phyloP scores from a whole-genome alignment of 1,140 invertebrate species.

The Dinoponera quadriceps region DNA sequence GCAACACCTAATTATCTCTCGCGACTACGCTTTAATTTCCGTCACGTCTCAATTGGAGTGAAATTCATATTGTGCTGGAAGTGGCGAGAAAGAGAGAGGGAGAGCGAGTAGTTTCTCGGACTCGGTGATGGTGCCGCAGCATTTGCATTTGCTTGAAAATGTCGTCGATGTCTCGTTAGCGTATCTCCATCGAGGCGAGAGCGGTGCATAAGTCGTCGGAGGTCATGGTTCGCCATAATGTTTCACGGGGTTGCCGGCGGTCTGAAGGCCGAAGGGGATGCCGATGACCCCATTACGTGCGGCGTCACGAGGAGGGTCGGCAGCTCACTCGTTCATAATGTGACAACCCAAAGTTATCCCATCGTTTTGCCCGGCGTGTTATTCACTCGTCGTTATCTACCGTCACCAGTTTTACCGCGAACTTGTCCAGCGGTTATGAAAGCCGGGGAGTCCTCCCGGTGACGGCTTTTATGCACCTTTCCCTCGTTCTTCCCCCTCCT shows the following conservation, averaged over 20 bases:
- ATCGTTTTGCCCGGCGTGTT: conserved; percentile 36
- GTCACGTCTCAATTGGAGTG: conserved; percentile 27
- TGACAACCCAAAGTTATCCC: conserved; percentile 34
- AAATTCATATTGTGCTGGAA: conserved; percentile 38
- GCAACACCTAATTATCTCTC: conserved; percentile 22
- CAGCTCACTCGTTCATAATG: conserved; percentile 48
- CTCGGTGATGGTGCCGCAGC: background rate
- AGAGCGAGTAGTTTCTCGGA: conserved; percentile 27
- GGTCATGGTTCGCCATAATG: conserved; percentile 41
- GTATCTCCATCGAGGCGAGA: conserved; percentile 56
- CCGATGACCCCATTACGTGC: conserved; percentile 32
- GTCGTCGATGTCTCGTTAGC: conserved; percentile 72
- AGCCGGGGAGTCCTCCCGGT: conserved; percentile 12
- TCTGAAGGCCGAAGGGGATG: background rate
- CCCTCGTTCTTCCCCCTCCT: background rate
- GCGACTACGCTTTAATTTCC: conserved; percentile 41
- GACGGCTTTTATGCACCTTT: conserved; percentile 20
- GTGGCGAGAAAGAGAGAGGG: background rate
- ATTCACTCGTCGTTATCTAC: conserved; percentile 66
- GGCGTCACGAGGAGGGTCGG: background rate
- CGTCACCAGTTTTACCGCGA: conserved; percentile 15
- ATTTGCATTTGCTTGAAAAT: conserved; percentile 45
- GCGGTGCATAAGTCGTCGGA: conserved; percentile 47
- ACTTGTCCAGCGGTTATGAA: conserved; percentile 39
- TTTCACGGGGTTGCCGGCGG: background rate